A percentile compares a stretch with the other conserved stretches of the same genome.
phyloP scores from a whole-genome alignment of 2,797 vertebrate genomes.

The Acrossocheilus fasciatus region DNA sequence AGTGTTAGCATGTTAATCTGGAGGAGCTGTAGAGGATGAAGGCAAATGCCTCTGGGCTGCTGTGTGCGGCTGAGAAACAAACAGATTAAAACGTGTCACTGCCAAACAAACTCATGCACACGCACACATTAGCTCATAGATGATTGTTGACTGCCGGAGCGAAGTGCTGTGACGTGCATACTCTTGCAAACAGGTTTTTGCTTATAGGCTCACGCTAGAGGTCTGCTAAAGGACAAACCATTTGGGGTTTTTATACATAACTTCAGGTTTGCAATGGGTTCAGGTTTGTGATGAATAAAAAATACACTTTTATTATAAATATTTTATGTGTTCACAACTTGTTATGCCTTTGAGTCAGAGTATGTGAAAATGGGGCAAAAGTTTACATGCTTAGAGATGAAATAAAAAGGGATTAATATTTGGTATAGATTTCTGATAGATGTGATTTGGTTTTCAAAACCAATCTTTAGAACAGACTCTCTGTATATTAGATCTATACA shows the following conservation, averaged over 20 bases:
- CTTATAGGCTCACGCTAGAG: background rate
- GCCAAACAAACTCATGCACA: constrained; percentile 28
- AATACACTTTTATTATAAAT: constrained; percentile 12
- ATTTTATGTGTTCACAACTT: constrained; percentile 7
- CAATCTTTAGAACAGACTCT: background rate
- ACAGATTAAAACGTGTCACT: constrained; percentile 46
- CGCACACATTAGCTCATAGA: constrained; percentile 27
- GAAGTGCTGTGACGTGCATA: background rate
- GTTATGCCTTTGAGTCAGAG: background rate
- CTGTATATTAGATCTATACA: background rate
- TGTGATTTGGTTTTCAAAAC: background rate
- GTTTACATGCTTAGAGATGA: background rate
- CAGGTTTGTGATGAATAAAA: constrained; percentile 21
- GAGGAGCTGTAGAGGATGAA: background rate
- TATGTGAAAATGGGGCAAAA: background rate
- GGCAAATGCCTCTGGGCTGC: constrained; percentile 31
- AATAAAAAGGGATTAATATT: background rate
- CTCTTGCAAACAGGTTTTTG: background rate
- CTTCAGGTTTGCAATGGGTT: background rate
- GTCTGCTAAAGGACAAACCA: constrained; percentile 11
- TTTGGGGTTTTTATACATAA: background rate
- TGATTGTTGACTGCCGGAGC: background rate
- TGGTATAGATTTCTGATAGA: background rate
- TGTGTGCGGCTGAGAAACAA: constrained; percentile 17
- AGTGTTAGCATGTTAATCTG: constrained; percentile 43